Conservation (phyloP, 2,113 vertebrate species). For the Spea multiplicata region DNA sequence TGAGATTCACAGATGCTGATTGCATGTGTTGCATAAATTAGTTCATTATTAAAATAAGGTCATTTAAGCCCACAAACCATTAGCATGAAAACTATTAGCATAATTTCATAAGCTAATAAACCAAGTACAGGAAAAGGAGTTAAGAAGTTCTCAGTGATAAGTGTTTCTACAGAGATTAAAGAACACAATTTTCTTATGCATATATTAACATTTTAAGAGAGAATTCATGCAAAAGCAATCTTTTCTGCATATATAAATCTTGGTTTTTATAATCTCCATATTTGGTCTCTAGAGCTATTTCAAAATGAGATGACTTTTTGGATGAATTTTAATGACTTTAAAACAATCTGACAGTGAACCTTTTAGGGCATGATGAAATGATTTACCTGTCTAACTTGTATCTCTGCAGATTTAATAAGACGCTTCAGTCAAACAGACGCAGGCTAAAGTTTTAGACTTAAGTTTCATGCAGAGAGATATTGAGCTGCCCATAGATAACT, state of each 20-base stretch:
- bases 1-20: constrained; percentile 68
- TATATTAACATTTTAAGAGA: constrained; percentile 97
- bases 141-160: constrained; percentile 83
- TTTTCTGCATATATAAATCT: constrained; percentile 83
- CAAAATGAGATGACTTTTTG: constrained; percentile 63
- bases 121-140: constrained; percentile 74
- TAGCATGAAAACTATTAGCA: constrained; percentile 75
- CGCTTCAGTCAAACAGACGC: constrained; percentile 40
- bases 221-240: constrained; percentile 83
- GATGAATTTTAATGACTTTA: constrained; percentile 55
- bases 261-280: constrained; percentile 73
- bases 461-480: constrained; percentile 50
- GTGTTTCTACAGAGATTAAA: constrained; percentile 94
- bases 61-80: constrained; percentile 72
- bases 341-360: constrained; percentile 55
- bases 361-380: constrained; percentile 49
- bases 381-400: constrained; percentile 53
- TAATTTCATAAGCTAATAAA: constrained; percentile 80
- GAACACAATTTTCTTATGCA: constrained; percentile 92
- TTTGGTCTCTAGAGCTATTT: constrained; percentile 73
- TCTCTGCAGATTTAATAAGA: constrained; percentile 51
- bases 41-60: constrained; percentile 75
- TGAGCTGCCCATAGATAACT: constrained; percentile 52
- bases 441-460: constrained; percentile 46
- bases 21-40: constrained; percentile 74